Base-by-base conservation (phyloP, 2,797 vertebrate genomes). In the Coregonus suidteri region DNA sequence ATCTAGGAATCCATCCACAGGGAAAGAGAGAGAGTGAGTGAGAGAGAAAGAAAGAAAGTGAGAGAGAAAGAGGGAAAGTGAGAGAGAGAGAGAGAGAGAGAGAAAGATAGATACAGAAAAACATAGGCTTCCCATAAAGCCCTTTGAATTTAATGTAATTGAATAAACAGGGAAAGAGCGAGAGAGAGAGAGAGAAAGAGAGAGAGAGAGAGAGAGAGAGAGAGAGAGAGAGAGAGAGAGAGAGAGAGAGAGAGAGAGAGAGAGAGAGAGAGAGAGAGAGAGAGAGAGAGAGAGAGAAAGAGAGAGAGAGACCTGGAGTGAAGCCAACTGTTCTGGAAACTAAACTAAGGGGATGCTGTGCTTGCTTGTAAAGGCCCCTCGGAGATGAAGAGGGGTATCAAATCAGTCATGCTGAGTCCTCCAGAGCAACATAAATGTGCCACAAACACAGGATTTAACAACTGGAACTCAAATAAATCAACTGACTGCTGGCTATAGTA, bases 371-470 rank as follows among this genome's bases (percentile, higher is more conserved):
- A 90, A 86, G 80, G 79, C 79, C 20, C 73, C 82, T 85, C 18
- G 35, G 79, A 83, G 85, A 47, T 47, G 41, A 84, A 82, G 81
- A 82, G 82, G 83, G 85, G 83, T 81, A 90, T 90, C 81, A 74
- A 83, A 81, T 90, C 79, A 80, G 88, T 73, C 53, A 1, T 20
- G 30, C 71, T 59, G 73, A 73, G 74, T 79, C 83, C 90, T 91
- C 89, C 70, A 2, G 87, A 84, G 91, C 77, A 80, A 87, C 85
- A 84, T 91, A 87, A 92, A 93, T 87, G 90, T 90, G 88, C 89
- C 90, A 91, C 84, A 76, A 91, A 89, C 1, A 47, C 41, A 47
- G 82, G 88, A 88, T 91, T 91, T 90, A 93, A 91, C 89, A 88
- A 90, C 85, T 82, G 83, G 85, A 81, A 79, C 41, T 11, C 9